phyloP scores from a whole-genome alignment of 2,113 vertebrate species.

The Cranoglanis bouderius region DNA sequence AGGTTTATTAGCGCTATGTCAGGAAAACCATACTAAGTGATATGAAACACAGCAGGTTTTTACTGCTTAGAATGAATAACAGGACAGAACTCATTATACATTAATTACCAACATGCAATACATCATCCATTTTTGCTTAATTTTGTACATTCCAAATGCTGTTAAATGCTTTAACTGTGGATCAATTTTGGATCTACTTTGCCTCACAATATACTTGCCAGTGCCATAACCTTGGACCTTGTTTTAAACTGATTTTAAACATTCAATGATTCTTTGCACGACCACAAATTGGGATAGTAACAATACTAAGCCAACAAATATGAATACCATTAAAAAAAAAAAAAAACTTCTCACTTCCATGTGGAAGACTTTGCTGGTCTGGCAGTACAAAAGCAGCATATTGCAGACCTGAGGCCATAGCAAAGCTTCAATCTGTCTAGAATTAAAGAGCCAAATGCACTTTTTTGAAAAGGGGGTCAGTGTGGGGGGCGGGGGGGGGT shows the following conservation, averaged over 20 bases:
- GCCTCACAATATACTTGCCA: background rate
- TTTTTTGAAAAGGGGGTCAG: background rate
- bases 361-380: background rate
- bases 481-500: background rate
- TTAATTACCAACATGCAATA: background rate
- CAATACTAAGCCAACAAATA: background rate
- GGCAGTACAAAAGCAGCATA: conserved; percentile 34
- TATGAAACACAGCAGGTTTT: background rate
- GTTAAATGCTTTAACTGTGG: background rate
- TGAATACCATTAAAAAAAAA: no score
- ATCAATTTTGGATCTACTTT: background rate
- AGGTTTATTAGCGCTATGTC: background rate
- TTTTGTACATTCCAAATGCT: background rate
- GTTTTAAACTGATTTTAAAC: background rate
- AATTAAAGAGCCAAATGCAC: conserved; percentile 32
- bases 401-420: conserved; percentile 27
- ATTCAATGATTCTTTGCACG: background rate
- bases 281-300: background rate
- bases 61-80: background rate
- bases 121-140: background rate
- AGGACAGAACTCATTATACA: background rate
- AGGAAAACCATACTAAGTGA: background rate
- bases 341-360: background rate
- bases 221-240: background rate
- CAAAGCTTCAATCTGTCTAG: conserved; percentile 50